Percentiles rank a stretch among this genome's conserved stretches.
These are phyloP conservation scores for Pseudolaguvia tuberculata DNA, from an alignment of 2,113 vertebrate species.

Conservation along the genomic window DNA sequence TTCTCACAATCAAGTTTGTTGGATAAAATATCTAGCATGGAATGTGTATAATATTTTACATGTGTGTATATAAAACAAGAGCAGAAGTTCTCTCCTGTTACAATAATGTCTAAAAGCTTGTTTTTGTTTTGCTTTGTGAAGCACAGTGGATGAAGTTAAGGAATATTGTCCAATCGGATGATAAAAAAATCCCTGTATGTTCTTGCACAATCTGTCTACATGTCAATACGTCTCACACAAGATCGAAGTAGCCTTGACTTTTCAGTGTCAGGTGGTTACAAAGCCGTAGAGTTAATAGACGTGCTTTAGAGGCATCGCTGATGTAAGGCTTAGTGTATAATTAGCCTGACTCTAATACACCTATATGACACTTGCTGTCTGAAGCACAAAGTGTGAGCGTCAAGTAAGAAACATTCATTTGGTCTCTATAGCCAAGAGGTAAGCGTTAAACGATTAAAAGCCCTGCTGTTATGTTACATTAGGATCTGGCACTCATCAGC, in stretches of 20 bases:
- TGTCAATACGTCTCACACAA: background rate
- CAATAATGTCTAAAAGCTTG: background rate
- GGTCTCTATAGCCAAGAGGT: slow-evolving; percentile 35
- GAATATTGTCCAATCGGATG: slow-evolving; percentile 10
- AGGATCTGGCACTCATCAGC: background rate
- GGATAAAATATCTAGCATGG: background rate
- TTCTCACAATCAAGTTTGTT: background rate
- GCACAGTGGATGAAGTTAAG: slow-evolving; percentile 6
- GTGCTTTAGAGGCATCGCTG: background rate
- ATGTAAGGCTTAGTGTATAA: background rate
- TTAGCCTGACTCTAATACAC: background rate
- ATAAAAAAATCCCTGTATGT: background rate
- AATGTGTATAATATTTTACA: slow-evolving; percentile 13
- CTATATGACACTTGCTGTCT: background rate
- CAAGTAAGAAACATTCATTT: slow-evolving; percentile 37
- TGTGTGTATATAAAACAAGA: background rate
- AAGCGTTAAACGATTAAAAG: background rate
- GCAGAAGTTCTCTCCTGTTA: background rate
- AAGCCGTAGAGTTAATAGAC: background rate
- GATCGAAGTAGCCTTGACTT: background rate
- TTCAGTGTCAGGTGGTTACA: background rate
- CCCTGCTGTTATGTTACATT: slow-evolving; percentile 25
- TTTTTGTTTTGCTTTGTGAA: background rate
- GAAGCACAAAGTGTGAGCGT: background rate
- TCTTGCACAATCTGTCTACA: too few relatives aligned